Conservation (phyloP, 2,113 vertebrate genomes). For the Phoxinus phoxinus region DNA sequence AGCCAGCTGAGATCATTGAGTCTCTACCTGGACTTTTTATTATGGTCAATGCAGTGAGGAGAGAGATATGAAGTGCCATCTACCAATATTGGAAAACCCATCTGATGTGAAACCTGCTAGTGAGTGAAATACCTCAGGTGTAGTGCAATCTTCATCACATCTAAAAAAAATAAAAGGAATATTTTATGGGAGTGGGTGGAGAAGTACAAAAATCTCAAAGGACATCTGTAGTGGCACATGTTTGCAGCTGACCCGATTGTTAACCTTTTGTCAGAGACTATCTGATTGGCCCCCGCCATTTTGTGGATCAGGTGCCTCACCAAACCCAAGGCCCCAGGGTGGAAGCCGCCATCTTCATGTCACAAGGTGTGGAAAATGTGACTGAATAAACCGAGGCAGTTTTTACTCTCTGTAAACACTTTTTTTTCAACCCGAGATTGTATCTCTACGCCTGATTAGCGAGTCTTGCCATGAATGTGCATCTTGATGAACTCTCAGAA, state of each 20-base stretch:
- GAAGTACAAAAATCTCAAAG: constrained; percentile 29
- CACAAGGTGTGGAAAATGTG: constrained; percentile 56
- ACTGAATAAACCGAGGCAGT: constrained; percentile 21
- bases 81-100: background rate
- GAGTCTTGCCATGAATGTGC: background rate
- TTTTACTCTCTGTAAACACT: constrained; percentile 10
- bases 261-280: constrained; percentile 44
- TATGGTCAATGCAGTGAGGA: background rate
- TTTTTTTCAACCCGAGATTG: background rate
- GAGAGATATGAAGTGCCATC: background rate
- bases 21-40: background rate
- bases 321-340: constrained; percentile 9
- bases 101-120: constrained; percentile 2
- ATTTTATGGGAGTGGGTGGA: constrained; percentile 5
- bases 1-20: background rate
- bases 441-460: constrained; percentile 16
- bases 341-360: constrained; percentile 41
- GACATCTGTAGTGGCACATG: constrained; percentile 44
- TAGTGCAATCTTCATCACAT: background rate
- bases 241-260: constrained; percentile 42
- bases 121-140: background rate
- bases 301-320: constrained; percentile 49
- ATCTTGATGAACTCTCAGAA: background rate
- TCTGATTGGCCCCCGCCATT: constrained; percentile 45
- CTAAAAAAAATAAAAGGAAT: background rate